Percentiles rank a stretch among this genome's conserved stretches.
These are phyloP conservation scores for Megaceryle torquata DNA, from an alignment of 2,113 vertebrate species.

Conservation along the genomic window DNA sequence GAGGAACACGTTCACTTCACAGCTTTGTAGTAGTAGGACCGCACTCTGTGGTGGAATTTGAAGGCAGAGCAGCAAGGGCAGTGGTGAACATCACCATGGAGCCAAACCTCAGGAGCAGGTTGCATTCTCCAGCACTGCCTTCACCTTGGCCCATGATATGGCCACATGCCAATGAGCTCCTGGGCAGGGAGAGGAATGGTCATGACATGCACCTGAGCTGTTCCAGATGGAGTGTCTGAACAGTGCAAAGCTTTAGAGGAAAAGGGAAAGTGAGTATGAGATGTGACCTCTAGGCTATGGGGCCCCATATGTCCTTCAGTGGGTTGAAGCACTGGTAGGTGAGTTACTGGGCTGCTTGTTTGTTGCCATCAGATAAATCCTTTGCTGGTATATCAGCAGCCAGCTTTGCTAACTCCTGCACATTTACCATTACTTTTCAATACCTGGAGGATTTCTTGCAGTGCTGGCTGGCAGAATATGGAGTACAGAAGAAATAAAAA, in stretches of 20 bases:
- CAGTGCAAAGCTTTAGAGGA: neutral
- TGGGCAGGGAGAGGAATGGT: neutral
- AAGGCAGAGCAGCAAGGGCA: neutral
- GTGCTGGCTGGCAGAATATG: neutral
- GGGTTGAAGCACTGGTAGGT: neutral
- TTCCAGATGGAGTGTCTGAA: neutral
- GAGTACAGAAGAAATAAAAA: neutral
- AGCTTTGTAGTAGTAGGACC: neutral
- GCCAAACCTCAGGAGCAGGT: neutral
- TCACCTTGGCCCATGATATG: rapidly evolving
- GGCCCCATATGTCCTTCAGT: neutral
- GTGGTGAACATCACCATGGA: rapidly evolving
- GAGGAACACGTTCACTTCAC: neutral
- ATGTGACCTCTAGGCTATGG: neutral
- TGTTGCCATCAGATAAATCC: neutral
- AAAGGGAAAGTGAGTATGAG: neutral
- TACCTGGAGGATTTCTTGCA: neutral
- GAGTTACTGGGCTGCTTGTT: neutral
- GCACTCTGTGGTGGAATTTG: neutral
- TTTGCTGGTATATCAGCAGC: neutral
- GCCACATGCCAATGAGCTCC: neutral
- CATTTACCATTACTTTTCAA: neutral
- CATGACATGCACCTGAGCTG: rapidly evolving
- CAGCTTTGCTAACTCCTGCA: neutral
- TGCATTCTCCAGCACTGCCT: rapidly evolving